Conservation (phyloP, 2,888 invertebrate genomes). For the Ryuthela nishihirai region DNA sequence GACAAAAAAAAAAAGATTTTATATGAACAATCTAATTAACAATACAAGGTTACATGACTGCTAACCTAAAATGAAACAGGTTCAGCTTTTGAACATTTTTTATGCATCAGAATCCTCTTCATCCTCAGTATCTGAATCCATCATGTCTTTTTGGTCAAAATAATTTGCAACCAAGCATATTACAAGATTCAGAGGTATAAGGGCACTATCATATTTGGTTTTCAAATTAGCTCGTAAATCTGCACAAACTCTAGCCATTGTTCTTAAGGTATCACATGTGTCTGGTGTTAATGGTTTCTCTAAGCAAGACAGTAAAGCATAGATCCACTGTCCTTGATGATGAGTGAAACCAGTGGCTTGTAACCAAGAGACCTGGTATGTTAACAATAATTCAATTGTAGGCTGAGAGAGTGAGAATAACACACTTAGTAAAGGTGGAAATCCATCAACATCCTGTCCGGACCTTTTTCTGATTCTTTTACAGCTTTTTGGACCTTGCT, state of each 20-base stretch:
- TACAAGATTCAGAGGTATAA: slow-evolving; percentile 63
- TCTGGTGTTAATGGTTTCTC: slow-evolving; percentile 66
- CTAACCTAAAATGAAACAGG: too few species aligned
- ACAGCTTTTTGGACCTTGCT: not conserved
- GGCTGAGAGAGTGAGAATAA: slow-evolving; percentile 5
- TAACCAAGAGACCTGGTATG: slow-evolving; percentile 14
- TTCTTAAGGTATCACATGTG: slow-evolving; percentile 62
- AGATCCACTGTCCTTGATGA: slow-evolving; percentile 64
- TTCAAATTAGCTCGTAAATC: slow-evolving; percentile 50
- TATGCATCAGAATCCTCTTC: too few species aligned
- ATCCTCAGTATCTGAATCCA: slow-evolving; percentile 53
- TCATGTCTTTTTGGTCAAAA: slow-evolving; percentile 70
- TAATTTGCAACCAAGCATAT: slow-evolving; percentile 70
- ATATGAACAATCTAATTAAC: too few species aligned
- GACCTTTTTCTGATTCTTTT: not conserved
- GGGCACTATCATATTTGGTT: slow-evolving; percentile 43
- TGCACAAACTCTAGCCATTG: slow-evolving; percentile 61
- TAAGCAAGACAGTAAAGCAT: slow-evolving; percentile 62
- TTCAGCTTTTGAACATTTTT: too few species aligned
- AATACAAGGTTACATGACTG: too few species aligned
- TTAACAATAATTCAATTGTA: not conserved
- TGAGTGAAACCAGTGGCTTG: slow-evolving; percentile 1
- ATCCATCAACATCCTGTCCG: not conserved
- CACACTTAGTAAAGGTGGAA: slow-evolving; percentile 12
- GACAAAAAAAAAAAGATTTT: too few species aligned